These are phyloP conservation scores for Sebastolobus alascanus DNA, from an alignment of 2,797 vertebrate genomes.

Conservation along the genomic window DNA sequence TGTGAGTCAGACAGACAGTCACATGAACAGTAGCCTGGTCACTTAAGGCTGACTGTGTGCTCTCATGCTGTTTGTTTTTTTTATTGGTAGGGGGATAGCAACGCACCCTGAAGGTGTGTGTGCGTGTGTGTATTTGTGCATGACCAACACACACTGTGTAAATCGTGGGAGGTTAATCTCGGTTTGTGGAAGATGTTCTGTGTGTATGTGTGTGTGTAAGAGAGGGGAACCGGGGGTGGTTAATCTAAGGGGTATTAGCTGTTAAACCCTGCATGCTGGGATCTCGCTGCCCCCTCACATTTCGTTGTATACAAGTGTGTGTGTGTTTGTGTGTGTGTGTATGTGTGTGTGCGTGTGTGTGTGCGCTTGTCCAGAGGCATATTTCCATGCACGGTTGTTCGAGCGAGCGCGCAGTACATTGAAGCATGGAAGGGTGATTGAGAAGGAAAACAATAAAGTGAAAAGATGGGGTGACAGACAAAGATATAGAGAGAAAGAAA, in stretches of 20 bases:
- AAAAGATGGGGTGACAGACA: conserved; percentile 27
- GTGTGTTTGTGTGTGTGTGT: conserved; percentile 35
- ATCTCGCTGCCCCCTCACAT: conserved; percentile 83
- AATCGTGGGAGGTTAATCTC: conserved; percentile 80
- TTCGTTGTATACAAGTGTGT: conserved; percentile 56
- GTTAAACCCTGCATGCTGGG: conserved; percentile 84
- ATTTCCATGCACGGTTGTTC: conserved; percentile 65
- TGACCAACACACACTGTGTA: conserved; percentile 73
- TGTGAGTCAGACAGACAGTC: conserved; percentile 49
- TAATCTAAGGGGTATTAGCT: conserved; percentile 86
- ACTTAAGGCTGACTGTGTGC: conserved; percentile 73
- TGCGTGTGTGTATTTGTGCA: conserved; percentile 45
- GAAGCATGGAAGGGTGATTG: conserved; percentile 51
- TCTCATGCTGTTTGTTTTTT: conserved; percentile 73
- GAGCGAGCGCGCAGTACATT: conserved; percentile 47
- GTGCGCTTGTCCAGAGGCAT: conserved; percentile 68
- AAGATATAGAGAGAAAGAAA: conserved; percentile 20
- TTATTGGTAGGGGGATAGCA: conserved; percentile 71
- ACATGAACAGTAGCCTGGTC: conserved; percentile 77
- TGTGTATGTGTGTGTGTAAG: conserved; percentile 50
- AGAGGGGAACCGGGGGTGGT: conserved; percentile 79
- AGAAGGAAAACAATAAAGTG: conserved; percentile 50
- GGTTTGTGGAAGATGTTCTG: conserved; percentile 71
- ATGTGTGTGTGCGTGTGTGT: conserved; percentile 29
- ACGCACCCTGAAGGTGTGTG: conserved; percentile 71